Evolutionary conservation across 2,888 invertebrate species (phyloP).

Genomic region (Microplitis manilae): DNA sequence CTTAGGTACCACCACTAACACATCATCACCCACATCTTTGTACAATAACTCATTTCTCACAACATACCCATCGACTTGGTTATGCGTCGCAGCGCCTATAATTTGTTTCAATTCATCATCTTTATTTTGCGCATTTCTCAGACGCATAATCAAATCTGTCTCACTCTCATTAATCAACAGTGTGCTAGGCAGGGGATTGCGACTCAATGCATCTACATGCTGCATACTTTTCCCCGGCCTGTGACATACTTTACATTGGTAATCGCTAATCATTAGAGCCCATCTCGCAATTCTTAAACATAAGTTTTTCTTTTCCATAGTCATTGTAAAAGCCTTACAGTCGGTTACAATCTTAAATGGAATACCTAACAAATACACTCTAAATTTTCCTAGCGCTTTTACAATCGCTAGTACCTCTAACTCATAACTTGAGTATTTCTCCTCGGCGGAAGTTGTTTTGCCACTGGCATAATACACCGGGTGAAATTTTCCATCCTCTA

Average conservation of each 20-base stretch:
- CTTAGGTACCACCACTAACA: constrained; percentile 23
- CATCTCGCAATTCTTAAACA: constrained; percentile 50
- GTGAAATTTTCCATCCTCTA: constrained; percentile 45
- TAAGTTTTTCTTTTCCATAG: constrained; percentile 51
- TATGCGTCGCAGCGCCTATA: not conserved
- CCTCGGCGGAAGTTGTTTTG: constrained; percentile 50
- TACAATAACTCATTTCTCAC: constrained; percentile 28
- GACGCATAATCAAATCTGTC: constrained; percentile 15
- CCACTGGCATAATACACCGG: constrained; percentile 53
- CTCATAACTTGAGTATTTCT: constrained; percentile 53
- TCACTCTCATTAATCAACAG: constrained; percentile 20
- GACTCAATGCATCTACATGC: constrained; percentile 53
- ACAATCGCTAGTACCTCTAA: constrained; percentile 51
- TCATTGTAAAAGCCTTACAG: constrained; percentile 51
- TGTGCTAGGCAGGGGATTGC: constrained; percentile 46
- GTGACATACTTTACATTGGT: constrained; percentile 51
- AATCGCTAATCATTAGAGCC: constrained; percentile 52
- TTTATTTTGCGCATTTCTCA: constrained; percentile 22
- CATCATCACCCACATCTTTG: constrained; percentile 21
- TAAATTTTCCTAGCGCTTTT: constrained; percentile 50
- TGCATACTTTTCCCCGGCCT: constrained; percentile 50
- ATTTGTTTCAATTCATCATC: constrained; percentile 21
- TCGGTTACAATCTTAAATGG: constrained; percentile 54
- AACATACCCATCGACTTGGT: constrained; percentile 19
- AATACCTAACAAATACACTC: constrained; percentile 51